Conservation (phyloP, 1,140 invertebrate genomes). For the Bombus turneri region DNA sequence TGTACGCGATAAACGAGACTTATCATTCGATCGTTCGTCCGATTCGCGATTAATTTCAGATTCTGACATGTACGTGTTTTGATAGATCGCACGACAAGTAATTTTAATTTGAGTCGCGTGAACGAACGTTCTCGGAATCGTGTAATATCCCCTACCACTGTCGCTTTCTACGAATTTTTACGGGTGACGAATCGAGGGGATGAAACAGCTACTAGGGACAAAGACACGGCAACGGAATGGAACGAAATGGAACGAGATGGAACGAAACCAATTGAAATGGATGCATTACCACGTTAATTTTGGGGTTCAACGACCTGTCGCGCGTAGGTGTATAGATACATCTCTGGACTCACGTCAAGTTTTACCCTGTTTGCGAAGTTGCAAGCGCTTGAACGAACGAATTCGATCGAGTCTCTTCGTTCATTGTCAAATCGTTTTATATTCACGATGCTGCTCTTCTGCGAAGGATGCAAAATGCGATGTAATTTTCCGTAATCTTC, state of each 20-base stretch:
- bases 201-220: not conserved
- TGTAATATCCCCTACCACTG: not conserved
- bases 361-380: conserved; percentile 16
- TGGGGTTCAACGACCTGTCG: conserved; percentile 71
- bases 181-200: not conserved
- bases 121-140: not conserved
- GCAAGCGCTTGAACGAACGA: not conserved
- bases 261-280: not conserved
- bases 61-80: not conserved
- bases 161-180: not conserved
- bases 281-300: conserved; percentile 73
- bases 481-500: too few species aligned
- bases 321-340: conserved; percentile 54
- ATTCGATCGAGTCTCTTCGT: not conserved
- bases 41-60: not conserved
- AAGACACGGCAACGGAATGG: not conserved
- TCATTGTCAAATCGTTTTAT: not conserved
- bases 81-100: not conserved
- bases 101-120: conserved; percentile 6
- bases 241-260: not conserved
- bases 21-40: conserved; percentile 41
- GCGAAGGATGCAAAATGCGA: too few species aligned
- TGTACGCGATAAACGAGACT: conserved; percentile 26
- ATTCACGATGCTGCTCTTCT: not conserved
- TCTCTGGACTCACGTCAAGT: conserved; percentile 65